Evolutionary conservation across 2,113 vertebrate species (phyloP).

Genomic region (Orientallactaga bullata): DNA sequence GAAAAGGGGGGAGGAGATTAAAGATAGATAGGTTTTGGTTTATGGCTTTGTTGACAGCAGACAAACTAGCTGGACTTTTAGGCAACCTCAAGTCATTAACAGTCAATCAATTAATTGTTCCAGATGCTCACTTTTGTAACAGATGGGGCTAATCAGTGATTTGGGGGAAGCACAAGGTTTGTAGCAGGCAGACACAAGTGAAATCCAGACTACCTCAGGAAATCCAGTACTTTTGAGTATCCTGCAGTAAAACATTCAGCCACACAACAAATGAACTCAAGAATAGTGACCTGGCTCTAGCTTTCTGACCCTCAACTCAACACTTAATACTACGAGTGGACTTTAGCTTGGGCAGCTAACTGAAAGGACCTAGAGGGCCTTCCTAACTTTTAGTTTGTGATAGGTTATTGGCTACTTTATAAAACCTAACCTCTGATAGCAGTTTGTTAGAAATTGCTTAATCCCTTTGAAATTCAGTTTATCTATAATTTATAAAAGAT

Average conservation of each 20-base stretch:
- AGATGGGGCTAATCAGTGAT: neutral
- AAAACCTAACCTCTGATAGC: neutral
- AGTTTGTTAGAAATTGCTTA: neutral
- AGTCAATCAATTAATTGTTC: neutral
- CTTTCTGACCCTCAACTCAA: neutral
- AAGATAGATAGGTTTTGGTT: neutral
- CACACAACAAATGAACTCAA: neutral
- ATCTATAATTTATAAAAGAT: neutral
- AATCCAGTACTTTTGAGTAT: neutral
- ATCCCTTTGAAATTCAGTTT: neutral
- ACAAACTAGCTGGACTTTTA: neutral
- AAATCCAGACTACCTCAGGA: neutral
- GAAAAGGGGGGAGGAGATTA: no score
- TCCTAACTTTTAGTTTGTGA: neutral
- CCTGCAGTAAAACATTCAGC: neutral
- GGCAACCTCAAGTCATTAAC: neutral
- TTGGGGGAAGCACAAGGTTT: neutral
- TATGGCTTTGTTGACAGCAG: neutral
- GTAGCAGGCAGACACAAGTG: neutral
- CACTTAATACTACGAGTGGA: neutral
- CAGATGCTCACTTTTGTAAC: neutral
- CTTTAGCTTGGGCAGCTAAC: neutral
- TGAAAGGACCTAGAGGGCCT: fast-evolving
- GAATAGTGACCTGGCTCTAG: neutral
- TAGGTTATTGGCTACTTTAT: neutral